A percentile compares a stretch with the other conserved stretches of the same genome.
Conservation (phyloP, 2,113 vertebrate species). For the Megaptera novaeangliae region DNA sequence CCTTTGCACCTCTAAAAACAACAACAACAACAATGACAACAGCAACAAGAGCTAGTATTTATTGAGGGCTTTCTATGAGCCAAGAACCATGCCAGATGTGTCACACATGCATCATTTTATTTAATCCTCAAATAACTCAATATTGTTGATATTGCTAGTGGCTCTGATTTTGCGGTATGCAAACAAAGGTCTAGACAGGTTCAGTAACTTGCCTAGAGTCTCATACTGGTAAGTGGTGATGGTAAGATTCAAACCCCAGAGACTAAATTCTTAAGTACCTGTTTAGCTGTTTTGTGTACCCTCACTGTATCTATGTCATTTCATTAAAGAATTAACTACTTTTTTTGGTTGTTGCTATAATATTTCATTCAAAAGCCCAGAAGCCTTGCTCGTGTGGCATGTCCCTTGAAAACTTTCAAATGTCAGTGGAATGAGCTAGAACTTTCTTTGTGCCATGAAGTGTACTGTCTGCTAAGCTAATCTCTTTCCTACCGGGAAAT, state of each 20-base stretch:
- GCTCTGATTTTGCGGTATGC: background rate
- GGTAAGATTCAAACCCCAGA: background rate
- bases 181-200: background rate
- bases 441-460: constrained; percentile 35
- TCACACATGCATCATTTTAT: background rate
- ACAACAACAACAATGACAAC: background rate
- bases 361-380: constrained; percentile 9
- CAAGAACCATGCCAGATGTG: background rate
- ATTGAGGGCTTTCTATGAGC: background rate
- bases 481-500: constrained; percentile 53
- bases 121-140: background rate
- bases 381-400: background rate
- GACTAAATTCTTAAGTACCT: background rate
- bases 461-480: constrained; percentile 38
- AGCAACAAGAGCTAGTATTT: background rate
- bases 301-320: background rate
- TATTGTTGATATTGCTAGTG: background rate
- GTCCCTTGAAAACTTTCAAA: constrained; percentile 13
- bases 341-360: background rate
- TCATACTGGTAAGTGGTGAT: background rate
- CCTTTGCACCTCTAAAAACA: background rate
- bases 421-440: constrained; percentile 7
- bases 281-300: background rate
- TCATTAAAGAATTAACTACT: background rate
- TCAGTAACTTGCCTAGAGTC: background rate